phyloP scores from a whole-genome alignment of 2,113 vertebrate species.

The Oplegnathus fasciatus region DNA sequence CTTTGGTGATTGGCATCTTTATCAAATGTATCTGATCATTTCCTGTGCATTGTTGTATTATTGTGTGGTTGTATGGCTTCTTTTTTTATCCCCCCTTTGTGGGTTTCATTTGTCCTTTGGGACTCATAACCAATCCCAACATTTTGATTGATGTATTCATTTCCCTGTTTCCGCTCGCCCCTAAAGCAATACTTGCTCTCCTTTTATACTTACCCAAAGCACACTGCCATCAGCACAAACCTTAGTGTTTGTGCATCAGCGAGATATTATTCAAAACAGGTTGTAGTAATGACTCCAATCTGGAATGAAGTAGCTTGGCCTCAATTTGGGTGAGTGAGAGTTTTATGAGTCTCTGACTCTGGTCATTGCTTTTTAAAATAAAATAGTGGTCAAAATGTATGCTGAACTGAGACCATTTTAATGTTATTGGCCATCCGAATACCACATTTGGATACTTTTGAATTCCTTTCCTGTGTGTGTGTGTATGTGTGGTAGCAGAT shows the following conservation, averaged over 20 bases:
- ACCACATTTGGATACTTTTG: constrained; percentile 23
- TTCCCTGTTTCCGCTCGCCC: constrained; percentile 58
- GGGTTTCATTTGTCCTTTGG: constrained; percentile 70
- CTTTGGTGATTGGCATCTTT: constrained; percentile 59
- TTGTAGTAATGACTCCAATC: constrained; percentile 61
- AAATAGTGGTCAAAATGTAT: constrained; percentile 23
- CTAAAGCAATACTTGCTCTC: constrained; percentile 66
- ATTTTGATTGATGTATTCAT: constrained; percentile 76
- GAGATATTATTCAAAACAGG: constrained; percentile 72
- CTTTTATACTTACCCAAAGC: constrained; percentile 55
- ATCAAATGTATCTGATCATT: constrained; percentile 59
- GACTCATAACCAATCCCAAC: constrained; percentile 68
- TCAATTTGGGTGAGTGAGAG: constrained; percentile 28
- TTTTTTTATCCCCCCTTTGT: constrained; percentile 49
- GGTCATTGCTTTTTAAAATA: constrained; percentile 37
- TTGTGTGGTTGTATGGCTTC: constrained; percentile 45
- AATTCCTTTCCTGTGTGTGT: constrained; percentile 14
- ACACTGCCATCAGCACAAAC: constrained; percentile 66
- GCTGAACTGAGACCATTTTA: constrained; percentile 28
- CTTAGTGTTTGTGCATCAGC: constrained; percentile 41
- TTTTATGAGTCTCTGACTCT: constrained; percentile 44
- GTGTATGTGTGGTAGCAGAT: constrained; percentile 22
- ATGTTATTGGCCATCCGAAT: constrained; percentile 34
- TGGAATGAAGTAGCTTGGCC: constrained; percentile 20
- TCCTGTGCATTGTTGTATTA: constrained; percentile 55